A percentile compares a stretch with the other conserved stretches of the same genome.
phyloP scores from a whole-genome alignment of 2,113 vertebrate genomes.

The Herpailurus yagouaroundi region DNA sequence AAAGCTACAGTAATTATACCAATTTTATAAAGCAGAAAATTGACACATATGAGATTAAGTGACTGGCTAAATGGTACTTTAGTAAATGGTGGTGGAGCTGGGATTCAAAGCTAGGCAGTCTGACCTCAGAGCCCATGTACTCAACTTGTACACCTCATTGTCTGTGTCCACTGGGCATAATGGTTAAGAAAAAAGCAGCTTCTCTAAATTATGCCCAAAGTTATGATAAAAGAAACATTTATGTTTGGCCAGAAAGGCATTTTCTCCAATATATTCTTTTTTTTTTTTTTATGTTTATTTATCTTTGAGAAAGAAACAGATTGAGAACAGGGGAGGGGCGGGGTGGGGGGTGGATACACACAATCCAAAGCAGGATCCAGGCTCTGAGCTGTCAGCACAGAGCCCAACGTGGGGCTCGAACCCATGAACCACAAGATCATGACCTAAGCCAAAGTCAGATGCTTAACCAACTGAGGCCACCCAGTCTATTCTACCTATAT shows the following conservation, averaged over 20 bases:
- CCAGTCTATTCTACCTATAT: not conserved
- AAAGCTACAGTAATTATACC: not conserved
- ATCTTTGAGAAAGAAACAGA: too few species aligned
- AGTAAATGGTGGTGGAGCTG: not conserved
- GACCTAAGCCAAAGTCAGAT: too few species aligned
- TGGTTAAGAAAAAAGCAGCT: not conserved
- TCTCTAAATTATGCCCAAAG: not conserved
- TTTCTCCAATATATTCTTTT: not conserved
- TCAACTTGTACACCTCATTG: not conserved
- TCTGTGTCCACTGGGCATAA: not conserved
- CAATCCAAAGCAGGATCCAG: too few species aligned
- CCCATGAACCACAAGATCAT: too few species aligned
- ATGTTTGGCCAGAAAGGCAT: not conserved
- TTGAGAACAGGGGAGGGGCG: too few species aligned
- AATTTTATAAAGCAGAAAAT: slow-evolving; percentile 15
- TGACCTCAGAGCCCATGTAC: not conserved
- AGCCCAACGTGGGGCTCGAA: too few species aligned
- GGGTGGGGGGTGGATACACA: too few species aligned
- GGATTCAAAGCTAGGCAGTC: not conserved
- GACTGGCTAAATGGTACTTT: not conserved
- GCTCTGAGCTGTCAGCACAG: too few species aligned
- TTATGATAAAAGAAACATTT: not conserved
- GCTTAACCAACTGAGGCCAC: too few species aligned
- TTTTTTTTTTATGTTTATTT: too few species aligned
- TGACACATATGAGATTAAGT: not conserved